Percentiles rank a stretch among this genome's conserved stretches.
These are phyloP conservation scores for Thumatha senex DNA, from an alignment of 2,888 invertebrate species.

Conservation along the genomic window DNA sequence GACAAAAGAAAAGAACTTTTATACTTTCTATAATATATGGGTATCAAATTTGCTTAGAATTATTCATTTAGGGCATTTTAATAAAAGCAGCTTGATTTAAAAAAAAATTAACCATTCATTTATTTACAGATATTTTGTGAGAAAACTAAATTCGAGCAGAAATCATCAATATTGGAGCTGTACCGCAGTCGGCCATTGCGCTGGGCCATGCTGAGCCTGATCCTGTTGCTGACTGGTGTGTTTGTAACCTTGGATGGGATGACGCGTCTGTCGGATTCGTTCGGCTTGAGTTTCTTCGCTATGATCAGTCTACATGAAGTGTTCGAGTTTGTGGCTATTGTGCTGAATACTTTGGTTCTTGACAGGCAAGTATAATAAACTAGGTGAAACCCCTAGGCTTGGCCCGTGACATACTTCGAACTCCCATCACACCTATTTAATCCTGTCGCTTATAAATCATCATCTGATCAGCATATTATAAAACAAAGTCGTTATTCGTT, in stretches of 20 bases:
- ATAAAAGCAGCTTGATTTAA: too few species aligned
- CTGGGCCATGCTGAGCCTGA: conserved; percentile 6
- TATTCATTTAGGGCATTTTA: too few species aligned
- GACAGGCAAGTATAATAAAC: conserved; percentile 11
- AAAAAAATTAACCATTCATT: too few species aligned
- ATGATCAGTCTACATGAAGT: conserved; percentile 56
- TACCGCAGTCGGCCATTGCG: conserved; percentile 2
- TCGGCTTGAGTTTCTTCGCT: conserved; percentile 50
- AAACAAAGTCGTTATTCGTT: too few species aligned
- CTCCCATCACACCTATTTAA: too few species aligned
- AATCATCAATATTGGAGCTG: conserved; percentile 1
- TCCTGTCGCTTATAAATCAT: too few species aligned
- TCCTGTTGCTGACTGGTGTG: conserved; percentile 48
- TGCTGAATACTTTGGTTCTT: conserved; percentile 8
- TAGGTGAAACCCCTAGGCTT: too few species aligned
- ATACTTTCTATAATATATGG: too few species aligned
- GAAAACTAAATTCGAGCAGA: neutral
- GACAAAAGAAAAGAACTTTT: too few species aligned
- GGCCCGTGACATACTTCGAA: too few species aligned
- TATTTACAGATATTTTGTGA: neutral
- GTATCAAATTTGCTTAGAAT: too few species aligned
- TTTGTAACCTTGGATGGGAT: conserved; percentile 58
- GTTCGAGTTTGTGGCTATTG: conserved; percentile 52
- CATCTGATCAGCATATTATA: too few species aligned
- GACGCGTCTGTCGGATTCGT: conserved; percentile 37